Percentiles rank a stretch among this genome's conserved stretches.
Evolutionary conservation across 2,113 vertebrate genomes (phyloP).

Genomic region (Ochotona princeps): DNA sequence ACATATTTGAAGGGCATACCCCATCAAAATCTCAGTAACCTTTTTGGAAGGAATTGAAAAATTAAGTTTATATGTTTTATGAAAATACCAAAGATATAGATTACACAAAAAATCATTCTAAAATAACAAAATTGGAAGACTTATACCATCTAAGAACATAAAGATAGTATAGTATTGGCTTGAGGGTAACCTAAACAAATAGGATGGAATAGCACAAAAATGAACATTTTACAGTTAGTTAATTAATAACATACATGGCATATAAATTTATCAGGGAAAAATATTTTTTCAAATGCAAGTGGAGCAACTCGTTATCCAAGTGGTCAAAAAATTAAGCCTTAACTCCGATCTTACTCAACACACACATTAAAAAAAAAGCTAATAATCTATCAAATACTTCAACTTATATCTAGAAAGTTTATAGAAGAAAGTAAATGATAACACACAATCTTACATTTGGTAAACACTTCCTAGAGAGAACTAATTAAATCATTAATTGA

Average conservation of each 20-base stretch:
- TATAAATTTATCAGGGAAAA: not conserved
- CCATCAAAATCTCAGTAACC: not conserved
- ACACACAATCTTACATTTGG: not conserved
- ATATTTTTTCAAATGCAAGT: not conserved
- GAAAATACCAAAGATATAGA: not conserved
- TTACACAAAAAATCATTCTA: not conserved
- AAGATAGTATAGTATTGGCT: not conserved
- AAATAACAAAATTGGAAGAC: not conserved
- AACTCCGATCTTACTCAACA: not conserved
- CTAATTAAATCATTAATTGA: not conserved
- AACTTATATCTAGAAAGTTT: not conserved
- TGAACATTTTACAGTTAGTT: not conserved
- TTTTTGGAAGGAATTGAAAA: not conserved
- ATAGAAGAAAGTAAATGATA: not conserved
- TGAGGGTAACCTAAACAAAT: not conserved
- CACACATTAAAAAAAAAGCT: not conserved
- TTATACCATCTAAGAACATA: not conserved
- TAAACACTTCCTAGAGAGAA: not conserved
- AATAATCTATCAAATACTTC: not conserved
- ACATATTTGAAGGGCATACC: not conserved
- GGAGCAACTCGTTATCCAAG: not conserved
- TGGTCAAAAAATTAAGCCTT: not conserved
- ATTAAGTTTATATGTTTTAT: not conserved
- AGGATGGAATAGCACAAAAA: not conserved
- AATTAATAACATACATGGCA: not conserved